Conservation (phyloP, 2,888 invertebrate genomes). For the Philaethria dido region DNA sequence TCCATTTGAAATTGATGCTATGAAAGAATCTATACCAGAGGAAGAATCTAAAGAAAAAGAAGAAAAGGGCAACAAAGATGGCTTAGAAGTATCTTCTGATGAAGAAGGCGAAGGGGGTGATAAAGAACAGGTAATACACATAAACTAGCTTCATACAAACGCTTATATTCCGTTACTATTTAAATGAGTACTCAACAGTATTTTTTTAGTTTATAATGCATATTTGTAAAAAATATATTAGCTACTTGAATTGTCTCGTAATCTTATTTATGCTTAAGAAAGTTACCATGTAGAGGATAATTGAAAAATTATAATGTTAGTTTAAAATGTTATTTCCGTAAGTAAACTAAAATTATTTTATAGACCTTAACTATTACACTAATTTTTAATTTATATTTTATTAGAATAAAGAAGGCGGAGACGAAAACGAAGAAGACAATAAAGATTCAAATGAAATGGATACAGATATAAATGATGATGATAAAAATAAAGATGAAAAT, state of each 20-base stretch:
- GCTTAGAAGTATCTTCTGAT: slow-evolving; percentile 77
- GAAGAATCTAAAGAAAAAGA: slow-evolving; percentile 67
- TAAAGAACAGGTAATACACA: slow-evolving; percentile 50
- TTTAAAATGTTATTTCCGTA: not conserved
- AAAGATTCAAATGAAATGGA: slow-evolving; percentile 49
- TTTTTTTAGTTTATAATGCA: too few relatives aligned
- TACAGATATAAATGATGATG: slow-evolving; percentile 55
- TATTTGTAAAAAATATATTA: too few relatives aligned
- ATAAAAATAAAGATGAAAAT: slow-evolving; percentile 79
- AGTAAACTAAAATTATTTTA: not conserved
- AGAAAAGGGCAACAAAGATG: slow-evolving; percentile 67
- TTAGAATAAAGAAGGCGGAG: slow-evolving; percentile 39
- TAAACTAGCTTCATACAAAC: not conserved
- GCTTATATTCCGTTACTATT: not conserved
- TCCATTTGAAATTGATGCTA: slow-evolving; percentile 93
- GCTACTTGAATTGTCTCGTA: too few relatives aligned
- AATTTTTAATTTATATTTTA: not conserved
- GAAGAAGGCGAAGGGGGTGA: slow-evolving; percentile 70
- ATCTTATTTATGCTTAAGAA: too few relatives aligned
- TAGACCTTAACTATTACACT: not conserved
- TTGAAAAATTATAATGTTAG: too few relatives aligned
- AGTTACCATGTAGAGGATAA: too few relatives aligned
- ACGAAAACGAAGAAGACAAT: slow-evolving; percentile 43
- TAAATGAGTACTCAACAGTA: too few relatives aligned
- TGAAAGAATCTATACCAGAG: slow-evolving; percentile 85